Evolutionary conservation across 2,113 vertebrate species (phyloP).

Genomic region (Cercopithecus mona): DNA sequence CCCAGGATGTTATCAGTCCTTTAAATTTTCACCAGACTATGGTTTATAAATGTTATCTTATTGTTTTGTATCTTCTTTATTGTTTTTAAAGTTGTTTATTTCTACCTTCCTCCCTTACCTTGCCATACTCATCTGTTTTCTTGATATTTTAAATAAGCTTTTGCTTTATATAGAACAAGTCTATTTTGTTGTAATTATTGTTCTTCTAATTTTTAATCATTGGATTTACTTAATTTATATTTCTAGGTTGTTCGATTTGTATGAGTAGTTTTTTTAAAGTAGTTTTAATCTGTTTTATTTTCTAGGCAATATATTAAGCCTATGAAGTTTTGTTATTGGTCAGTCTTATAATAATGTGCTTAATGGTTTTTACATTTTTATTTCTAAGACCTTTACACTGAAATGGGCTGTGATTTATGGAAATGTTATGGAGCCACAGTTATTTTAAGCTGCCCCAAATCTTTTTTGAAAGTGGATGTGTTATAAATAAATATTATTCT

Average conservation of each 20-base stretch:
- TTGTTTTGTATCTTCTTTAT: neutral
- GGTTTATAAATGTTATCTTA: neutral
- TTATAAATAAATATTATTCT: neutral
- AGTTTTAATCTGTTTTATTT: neutral
- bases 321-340: neutral
- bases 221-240: neutral
- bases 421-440: neutral
- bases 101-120: neutral
- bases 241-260: neutral
- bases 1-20: neutral
- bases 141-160: neutral
- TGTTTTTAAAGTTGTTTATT: neutral
- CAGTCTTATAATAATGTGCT: neutral
- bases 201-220: neutral
- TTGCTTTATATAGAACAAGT: neutral
- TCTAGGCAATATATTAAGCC: neutral
- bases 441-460: neutral
- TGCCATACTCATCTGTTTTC: neutral
- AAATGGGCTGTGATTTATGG: conserved; percentile 17
- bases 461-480: neutral
- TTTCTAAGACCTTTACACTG: neutral
- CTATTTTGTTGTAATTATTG: neutral
- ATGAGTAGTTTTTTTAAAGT: neutral
- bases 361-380: neutral
- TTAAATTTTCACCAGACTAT: neutral